Conservation (phyloP, 1,140 invertebrate species). For the Rhizoglyphus robini region DNA sequence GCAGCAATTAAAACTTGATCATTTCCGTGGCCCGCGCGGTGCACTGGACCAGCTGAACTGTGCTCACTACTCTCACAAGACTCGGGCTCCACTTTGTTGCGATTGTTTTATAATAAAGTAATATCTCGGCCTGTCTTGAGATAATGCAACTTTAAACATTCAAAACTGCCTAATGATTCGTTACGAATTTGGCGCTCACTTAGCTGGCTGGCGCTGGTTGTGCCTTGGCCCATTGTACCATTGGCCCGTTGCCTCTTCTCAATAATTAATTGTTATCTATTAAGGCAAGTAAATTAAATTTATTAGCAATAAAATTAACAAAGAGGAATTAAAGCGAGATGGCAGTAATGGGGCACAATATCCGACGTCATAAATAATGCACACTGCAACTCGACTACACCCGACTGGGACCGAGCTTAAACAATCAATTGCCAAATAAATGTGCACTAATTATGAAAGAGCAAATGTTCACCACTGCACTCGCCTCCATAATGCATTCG, state of each 20-base stretch:
- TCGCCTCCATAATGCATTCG: no score
- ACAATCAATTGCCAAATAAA: no score
- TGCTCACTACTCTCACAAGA: no score
- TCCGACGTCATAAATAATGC: slow-evolving; percentile 9
- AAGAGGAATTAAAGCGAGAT: background rate
- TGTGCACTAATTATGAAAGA: no score
- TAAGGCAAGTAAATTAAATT: background rate
- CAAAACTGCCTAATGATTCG: slow-evolving; percentile 7
- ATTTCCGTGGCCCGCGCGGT: no score
- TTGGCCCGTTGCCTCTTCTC: background rate
- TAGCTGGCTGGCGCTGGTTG: background rate
- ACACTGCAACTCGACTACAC: background rate
- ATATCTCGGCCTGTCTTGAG: no score
- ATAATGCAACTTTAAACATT: no score
- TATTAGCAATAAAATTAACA: slow-evolving; percentile 12
- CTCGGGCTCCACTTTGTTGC: no score
- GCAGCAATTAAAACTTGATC: no score
- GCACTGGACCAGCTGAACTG: no score
- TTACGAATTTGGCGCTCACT: slow-evolving; percentile 5
- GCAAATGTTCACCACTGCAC: no score
- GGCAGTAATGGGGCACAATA: background rate
- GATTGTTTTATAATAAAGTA: no score
- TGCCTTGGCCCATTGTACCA: background rate
- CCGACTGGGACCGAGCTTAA: background rate
- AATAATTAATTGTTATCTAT: slow-evolving; percentile 12